phyloP scores from a whole-genome alignment of 1,140 invertebrate genomes.

The Pseudomyrmex flavicornis region DNA sequence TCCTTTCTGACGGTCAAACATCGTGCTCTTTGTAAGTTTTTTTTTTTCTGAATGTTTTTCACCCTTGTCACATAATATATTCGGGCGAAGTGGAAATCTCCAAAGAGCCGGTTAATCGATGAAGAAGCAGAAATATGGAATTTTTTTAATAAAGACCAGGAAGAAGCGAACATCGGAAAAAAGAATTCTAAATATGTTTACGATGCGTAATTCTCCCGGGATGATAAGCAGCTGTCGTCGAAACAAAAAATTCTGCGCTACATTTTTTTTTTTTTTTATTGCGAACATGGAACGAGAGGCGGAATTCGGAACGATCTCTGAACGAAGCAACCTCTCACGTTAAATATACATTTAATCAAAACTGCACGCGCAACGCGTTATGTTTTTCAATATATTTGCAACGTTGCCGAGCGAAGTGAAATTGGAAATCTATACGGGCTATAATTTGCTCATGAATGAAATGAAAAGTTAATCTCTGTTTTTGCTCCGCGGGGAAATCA shows the following conservation, averaged over 20 bases:
- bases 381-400: not conserved
- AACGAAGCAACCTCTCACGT: not conserved
- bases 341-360: slow-evolving; percentile 30
- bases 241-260: not conserved
- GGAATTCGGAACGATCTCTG: not conserved
- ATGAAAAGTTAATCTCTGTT: slow-evolving; percentile 11
- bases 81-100: not conserved
- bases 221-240: not conserved
- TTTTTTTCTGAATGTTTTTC: not conserved
- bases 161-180: not conserved
- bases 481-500: slow-evolving; percentile 8
- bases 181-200: not conserved
- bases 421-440: not conserved
- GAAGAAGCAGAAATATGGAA: not conserved
- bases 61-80: not conserved
- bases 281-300: too few species aligned
- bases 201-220: too few species aligned
- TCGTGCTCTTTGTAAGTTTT: slow-evolving; percentile 42
- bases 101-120: not conserved
- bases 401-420: not conserved
- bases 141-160: not conserved
- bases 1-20: slow-evolving; percentile 40
- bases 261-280: too few species aligned
- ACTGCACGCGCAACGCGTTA: not conserved
- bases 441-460: slow-evolving; percentile 15